Evolutionary conservation across 1,140 invertebrate species (phyloP), one percentile per base, ranked within the genome.

Genomic region (Luehdorfia chinensis): DNA sequence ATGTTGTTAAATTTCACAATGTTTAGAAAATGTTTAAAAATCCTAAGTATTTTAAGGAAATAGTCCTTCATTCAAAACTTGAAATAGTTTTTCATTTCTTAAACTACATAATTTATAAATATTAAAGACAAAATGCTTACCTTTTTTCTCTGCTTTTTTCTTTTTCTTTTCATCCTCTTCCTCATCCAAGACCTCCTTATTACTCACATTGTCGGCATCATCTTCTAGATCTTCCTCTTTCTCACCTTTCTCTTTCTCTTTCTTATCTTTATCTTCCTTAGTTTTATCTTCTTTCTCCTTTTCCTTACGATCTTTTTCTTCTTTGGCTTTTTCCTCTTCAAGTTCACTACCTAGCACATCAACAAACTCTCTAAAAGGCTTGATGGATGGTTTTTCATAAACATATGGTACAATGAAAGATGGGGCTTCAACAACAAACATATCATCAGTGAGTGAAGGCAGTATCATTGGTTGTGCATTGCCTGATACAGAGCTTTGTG

Each of bases 381-480:
- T 92, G 4, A 94, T 77, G 0, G 94, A 93, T 2, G 94, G 94
- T 77, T 96, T 95, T 81, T 96, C 94, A 76, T 95, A 96, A n/a
- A 97, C 94, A 78, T 96, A 96, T 27, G 95, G 95, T 56, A 96
- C 94, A 68, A 97, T 95, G 68, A 97, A 96, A 7, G 94, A 96
- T 2, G 95, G 95, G 13, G 95, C 95, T 84, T 97, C 95, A 4
- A 96, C 92, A 0, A 96, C 94, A 81, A 93, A 96, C 92, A 96
- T 96, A 62, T 96, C 94, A 73, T 97, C 95, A 2, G 94, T 95
- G 2, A 96, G 85, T 2, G 93, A 92, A 0, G 94, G 93, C 50
- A 95, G 75, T 39, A 94, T 90, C 16, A 89, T 64, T 27, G 89
- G 85, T 12, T 89, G 78, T 1, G 84, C 66, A 21, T 12, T 27